Conservation (phyloP, 2,113 vertebrate genomes). For the Tragelaphus strepsiceros region DNA sequence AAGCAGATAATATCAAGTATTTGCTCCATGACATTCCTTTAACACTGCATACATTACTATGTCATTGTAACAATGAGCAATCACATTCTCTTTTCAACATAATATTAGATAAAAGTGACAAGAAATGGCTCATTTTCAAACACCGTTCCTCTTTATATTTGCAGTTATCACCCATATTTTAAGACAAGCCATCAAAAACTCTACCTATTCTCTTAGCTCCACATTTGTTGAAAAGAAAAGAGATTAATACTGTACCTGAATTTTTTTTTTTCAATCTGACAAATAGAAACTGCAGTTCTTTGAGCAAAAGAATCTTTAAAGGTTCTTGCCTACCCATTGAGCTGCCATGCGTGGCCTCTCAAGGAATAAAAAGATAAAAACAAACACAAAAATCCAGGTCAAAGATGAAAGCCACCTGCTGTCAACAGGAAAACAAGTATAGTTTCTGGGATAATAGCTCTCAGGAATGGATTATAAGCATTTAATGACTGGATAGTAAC, state of each 20-base stretch:
- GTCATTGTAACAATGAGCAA: background rate
- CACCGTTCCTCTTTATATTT: background rate
- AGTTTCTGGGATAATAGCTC: constrained; percentile 17
- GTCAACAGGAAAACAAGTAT: background rate
- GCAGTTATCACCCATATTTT: background rate
- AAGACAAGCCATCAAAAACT: background rate
- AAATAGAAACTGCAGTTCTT: background rate
- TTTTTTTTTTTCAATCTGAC: background rate
- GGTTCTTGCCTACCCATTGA: background rate
- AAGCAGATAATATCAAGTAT: background rate
- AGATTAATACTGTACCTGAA: background rate
- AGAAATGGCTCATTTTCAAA: background rate
- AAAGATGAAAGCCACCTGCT: constrained; percentile 38
- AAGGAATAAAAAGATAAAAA: background rate
- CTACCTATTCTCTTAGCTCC: background rate
- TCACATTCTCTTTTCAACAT: background rate
- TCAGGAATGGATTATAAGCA: constrained; percentile 44
- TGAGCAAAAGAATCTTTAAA: constrained; percentile 12
- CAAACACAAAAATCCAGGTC: constrained; percentile 24
- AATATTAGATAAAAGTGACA: background rate
- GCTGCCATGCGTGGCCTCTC: background rate
- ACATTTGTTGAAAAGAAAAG: background rate
- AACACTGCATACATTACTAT: background rate
- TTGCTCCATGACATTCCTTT: background rate
- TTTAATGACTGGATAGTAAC: constrained; percentile 39